Percentiles rank a stretch among this genome's conserved stretches.
Conservation (phyloP, 2,113 vertebrate genomes). For the Ctenodactylus gundi region DNA sequence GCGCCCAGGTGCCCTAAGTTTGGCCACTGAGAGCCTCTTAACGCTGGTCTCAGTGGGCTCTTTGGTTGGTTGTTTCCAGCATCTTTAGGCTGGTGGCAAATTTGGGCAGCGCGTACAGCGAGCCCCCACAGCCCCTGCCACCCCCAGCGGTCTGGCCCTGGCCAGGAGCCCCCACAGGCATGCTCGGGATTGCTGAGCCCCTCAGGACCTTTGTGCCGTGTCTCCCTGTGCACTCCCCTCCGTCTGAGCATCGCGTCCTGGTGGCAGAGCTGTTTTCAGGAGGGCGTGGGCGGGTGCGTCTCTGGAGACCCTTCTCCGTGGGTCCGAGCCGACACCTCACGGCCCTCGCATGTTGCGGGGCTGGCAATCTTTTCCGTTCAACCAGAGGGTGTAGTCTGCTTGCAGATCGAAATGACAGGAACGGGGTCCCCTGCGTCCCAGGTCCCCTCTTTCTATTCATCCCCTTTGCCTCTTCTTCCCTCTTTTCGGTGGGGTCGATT, state of each 20-base stretch:
- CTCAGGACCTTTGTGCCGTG: not conserved
- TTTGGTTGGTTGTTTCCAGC: not conserved
- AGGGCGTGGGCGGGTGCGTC: accelerated
- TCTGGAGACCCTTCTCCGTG: too few relatives aligned
- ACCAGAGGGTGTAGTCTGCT: not conserved
- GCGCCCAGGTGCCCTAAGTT: not conserved
- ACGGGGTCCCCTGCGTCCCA: too few relatives aligned
- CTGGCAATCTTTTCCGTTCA: not conserved
- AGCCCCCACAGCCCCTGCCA: accelerated
- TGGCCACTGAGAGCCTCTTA: not conserved
- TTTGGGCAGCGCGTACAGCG: not conserved
- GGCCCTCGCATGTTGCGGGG: not conserved
- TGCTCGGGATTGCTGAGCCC: not conserved
- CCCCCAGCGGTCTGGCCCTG: too few relatives aligned
- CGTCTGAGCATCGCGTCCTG: not conserved
- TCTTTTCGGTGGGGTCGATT: not conserved
- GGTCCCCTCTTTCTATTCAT: not conserved
- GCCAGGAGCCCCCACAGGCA: accelerated
- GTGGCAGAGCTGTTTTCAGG: not conserved
- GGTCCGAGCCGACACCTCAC: not conserved
- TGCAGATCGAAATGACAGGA: not conserved
- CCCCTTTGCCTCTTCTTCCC: not conserved
- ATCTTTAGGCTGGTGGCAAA: not conserved
- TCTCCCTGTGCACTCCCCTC: not conserved
- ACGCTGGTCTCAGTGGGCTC: too few relatives aligned